phyloP scores from a whole-genome alignment of 2,113 vertebrate species.

The Zapus hudsonius region DNA sequence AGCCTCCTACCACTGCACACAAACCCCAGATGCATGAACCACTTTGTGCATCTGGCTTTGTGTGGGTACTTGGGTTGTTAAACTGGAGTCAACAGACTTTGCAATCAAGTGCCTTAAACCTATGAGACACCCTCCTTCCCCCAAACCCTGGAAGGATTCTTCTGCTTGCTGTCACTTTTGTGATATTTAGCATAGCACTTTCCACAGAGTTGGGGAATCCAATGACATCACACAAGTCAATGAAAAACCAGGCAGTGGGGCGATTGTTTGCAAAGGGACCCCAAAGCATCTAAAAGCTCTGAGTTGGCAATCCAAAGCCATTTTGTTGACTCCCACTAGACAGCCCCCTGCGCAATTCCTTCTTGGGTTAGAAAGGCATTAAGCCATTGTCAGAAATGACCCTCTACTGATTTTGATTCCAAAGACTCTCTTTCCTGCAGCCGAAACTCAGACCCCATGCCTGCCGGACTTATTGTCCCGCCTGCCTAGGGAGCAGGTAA shows the following conservation, averaged over 20 bases:
- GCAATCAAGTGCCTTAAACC: no score
- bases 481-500: neutral
- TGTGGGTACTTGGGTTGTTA: no score
- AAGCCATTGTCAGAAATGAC: neutral
- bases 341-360: neutral
- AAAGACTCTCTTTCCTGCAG: neutral
- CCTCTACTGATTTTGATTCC: neutral
- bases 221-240: fast-evolving
- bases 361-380: neutral
- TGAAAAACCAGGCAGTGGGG: neutral
- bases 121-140: no score
- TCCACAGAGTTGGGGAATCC: neutral
- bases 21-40: no score
- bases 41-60: no score
- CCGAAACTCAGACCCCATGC: neutral
- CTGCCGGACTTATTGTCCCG: neutral
- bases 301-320: neutral
- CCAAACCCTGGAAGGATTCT: no score
- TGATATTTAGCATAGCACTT: neutral
- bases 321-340: no score
- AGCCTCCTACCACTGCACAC: no score
- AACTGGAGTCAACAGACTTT: no score
- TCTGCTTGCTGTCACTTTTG: neutral
- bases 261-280: neutral
- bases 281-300: neutral